Percentiles rank a stretch among this genome's conserved stretches.
Evolutionary conservation across 2,113 vertebrate genomes (phyloP).

Genomic region (Limnothrissa miodon): DNA sequence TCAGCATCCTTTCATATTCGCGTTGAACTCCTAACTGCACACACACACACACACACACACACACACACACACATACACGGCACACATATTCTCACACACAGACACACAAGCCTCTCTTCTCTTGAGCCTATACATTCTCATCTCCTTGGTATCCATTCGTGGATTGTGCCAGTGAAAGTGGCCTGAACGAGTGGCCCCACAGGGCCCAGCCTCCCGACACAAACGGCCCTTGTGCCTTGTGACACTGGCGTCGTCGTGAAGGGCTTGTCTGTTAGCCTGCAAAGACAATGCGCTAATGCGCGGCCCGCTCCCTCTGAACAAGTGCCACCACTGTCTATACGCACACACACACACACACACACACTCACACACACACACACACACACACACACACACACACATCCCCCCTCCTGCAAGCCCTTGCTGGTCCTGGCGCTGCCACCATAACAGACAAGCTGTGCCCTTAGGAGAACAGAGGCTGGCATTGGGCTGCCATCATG

Average conservation of each 20-base stretch:
- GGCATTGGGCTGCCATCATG: background rate
- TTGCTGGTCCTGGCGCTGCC: slow-evolving; percentile 11
- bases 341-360: too few relatives aligned
- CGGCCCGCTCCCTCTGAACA: slow-evolving; percentile 23
- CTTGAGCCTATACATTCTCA: background rate
- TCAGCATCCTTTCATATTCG: background rate
- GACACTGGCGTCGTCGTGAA: slow-evolving; percentile 28
- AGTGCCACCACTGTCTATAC: background rate
- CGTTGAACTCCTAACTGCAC: background rate
- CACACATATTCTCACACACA: background rate
- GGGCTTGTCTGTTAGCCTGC: slow-evolving; percentile 33
- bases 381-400: too few relatives aligned
- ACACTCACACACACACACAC: too few relatives aligned
- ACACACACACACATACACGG: background rate
- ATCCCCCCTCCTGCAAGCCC: too few relatives aligned
- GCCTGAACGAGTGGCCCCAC: background rate
- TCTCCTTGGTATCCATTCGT: background rate
- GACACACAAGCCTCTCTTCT: background rate
- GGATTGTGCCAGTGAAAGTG: slow-evolving; percentile 10
- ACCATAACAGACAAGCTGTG: background rate
- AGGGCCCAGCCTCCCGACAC: slow-evolving; percentile 34
- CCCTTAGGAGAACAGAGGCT: slow-evolving; percentile 1
- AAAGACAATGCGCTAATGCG: slow-evolving; percentile 49
- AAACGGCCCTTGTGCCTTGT: slow-evolving; percentile 47
- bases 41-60: background rate